Percentiles rank a stretch among this genome's conserved stretches.
Evolutionary conservation across 2,113 vertebrate genomes (phyloP).

Genomic region (Campylomormyrus numenius): DNA sequence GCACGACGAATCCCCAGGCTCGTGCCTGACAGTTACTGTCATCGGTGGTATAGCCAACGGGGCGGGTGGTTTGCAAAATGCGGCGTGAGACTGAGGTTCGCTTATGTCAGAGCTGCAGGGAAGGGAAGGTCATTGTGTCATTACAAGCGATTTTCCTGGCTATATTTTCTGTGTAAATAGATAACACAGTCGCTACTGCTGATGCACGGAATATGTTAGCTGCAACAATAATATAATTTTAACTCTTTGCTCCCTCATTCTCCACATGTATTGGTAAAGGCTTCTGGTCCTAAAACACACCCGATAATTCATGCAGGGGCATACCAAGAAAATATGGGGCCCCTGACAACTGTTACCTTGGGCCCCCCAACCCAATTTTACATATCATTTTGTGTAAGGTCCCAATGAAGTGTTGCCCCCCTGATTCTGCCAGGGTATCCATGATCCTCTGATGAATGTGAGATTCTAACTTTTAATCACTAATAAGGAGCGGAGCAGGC

Average conservation of each 20-base stretch:
- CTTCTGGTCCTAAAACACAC: not conserved
- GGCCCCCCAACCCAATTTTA: not conserved
- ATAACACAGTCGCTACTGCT: not conserved
- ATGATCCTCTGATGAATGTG: not conserved
- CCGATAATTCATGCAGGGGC: not conserved
- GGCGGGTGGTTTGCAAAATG: not conserved
- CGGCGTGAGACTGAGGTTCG: not conserved
- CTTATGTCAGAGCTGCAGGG: not conserved
- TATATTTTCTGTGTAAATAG: not conserved
- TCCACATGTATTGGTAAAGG: not conserved
- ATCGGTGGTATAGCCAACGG: not conserved
- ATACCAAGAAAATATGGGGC: not conserved
- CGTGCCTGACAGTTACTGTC: not conserved
- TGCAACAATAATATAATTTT: not conserved
- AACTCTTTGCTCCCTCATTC: not conserved
- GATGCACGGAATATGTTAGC: not conserved
- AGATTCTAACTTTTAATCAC: not conserved
- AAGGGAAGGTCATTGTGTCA: constrained; percentile 3
- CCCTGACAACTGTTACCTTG: not conserved
- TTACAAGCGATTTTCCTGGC: not conserved
- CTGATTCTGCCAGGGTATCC: not conserved
- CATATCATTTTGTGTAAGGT: not conserved
- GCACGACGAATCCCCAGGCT: not conserved
- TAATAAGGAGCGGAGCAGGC: not conserved
- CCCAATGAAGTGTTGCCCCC: not conserved